Conservation (phyloP, 2,888 invertebrate species). For the Escarpia spicata region DNA sequence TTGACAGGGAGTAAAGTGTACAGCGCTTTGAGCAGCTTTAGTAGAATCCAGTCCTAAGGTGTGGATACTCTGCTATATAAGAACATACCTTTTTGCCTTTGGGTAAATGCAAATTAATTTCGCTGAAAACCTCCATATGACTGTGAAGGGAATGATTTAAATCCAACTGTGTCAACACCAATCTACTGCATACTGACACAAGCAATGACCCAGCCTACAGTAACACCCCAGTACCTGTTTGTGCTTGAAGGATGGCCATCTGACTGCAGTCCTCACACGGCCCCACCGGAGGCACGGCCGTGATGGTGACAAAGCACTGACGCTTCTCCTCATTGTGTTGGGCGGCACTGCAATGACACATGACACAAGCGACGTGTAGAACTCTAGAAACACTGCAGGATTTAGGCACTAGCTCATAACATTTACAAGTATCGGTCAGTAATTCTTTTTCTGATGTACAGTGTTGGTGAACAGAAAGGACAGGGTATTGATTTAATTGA, state of each 20-base stretch:
- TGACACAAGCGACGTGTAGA: neutral
- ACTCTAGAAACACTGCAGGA: neutral
- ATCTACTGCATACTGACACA: too few species aligned
- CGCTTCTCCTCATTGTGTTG: constrained; percentile 59
- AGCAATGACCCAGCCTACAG: too few species aligned
- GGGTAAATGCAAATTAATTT: too few species aligned
- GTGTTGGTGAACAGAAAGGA: neutral
- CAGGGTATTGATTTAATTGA: neutral
- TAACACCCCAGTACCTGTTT: constrained; percentile 28
- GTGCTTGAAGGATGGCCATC: constrained; percentile 38
- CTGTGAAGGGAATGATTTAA: too few species aligned
- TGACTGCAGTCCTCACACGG: constrained; percentile 72
- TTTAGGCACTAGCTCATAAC: neutral
- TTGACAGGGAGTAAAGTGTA: too few species aligned
- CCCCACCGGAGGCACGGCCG: constrained; percentile 75
- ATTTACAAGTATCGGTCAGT: neutral
- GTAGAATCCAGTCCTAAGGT: too few species aligned
- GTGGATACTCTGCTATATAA: too few species aligned
- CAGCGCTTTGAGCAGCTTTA: too few species aligned
- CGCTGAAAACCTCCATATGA: too few species aligned
- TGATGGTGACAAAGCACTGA: constrained; percentile 74
- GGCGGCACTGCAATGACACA: constrained; percentile 54
- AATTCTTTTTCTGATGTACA: neutral
- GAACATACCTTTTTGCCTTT: too few species aligned
- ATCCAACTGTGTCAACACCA: too few species aligned